Conservation (phyloP, 2,113 vertebrate species). For the Aphyosemion australe region DNA sequence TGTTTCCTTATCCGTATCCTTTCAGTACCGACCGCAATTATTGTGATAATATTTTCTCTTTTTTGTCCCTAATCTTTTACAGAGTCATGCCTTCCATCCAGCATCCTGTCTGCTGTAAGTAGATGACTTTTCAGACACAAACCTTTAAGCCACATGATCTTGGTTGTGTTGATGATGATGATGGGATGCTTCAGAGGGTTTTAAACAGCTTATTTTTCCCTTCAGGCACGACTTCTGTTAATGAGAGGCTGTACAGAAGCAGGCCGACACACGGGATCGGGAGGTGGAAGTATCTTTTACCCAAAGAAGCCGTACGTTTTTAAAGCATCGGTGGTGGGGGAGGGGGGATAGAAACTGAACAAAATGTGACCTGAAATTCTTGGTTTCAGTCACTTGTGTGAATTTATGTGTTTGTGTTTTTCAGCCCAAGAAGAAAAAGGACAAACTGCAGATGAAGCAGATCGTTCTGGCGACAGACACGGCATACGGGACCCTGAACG, state of each 20-base stretch:
- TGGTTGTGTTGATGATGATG: neutral
- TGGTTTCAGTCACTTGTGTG: rapidly evolving
- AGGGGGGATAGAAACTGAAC: neutral
- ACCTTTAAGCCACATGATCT: neutral
- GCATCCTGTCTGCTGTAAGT: constrained; percentile 58
- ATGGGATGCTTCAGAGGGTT: neutral
- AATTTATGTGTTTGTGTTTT: neutral
- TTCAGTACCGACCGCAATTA: no score
- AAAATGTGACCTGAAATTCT: neutral
- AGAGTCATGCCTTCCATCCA: constrained; percentile 46
- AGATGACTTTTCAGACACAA: neutral
- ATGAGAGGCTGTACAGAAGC: constrained; percentile 78
- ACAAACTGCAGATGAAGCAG: constrained; percentile 76
- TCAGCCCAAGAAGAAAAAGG: constrained; percentile 84
- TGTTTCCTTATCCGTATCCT: no score
- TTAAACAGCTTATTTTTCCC: neutral
- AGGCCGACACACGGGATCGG: constrained; percentile 88
- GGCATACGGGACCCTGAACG: constrained; percentile 84
- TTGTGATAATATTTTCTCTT: no score
- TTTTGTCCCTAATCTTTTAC: constrained; percentile 11
- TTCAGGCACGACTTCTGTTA: constrained; percentile 40
- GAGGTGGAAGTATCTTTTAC: constrained; percentile 83
- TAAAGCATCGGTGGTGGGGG: neutral
- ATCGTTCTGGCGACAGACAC: constrained; percentile 77
- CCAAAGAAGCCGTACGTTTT: constrained; percentile 76